A percentile compares a stretch with the other conserved stretches of the same genome.
These are phyloP conservation scores for Enteromius viviparus DNA, from an alignment of 2,797 vertebrate genomes.

Conservation along the genomic window DNA sequence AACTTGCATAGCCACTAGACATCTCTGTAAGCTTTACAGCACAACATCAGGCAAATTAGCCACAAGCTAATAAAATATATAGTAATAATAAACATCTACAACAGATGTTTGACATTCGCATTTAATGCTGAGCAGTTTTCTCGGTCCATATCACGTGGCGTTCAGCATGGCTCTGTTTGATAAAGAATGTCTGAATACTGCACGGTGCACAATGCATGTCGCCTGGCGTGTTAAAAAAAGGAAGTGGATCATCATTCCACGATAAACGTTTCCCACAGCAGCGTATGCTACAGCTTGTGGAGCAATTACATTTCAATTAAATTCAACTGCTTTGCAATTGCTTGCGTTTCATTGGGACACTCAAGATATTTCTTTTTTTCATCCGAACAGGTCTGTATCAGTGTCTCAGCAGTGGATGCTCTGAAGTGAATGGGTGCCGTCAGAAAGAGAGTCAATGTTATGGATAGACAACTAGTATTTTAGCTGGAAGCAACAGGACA, in stretches of 20 bases:
- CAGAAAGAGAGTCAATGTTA: neutral
- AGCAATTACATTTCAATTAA: no score
- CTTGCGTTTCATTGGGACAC: no score
- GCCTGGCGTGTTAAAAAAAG: neutral
- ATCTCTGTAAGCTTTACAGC: neutral
- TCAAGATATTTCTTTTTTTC: no score
- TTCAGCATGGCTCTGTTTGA: neutral
- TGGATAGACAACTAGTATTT: neutral
- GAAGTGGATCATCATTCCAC: neutral
- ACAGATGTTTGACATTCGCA: neutral
- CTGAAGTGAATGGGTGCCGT: neutral
- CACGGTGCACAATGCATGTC: no score
- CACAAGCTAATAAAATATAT: neutral
- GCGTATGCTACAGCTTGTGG: no score
- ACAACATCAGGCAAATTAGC: slow-evolving; percentile 2
- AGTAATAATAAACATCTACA: slow-evolving; percentile 6
- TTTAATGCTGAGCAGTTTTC: neutral
- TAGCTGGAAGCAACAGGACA: neutral
- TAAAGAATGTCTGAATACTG: neutral
- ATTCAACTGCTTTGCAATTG: no score
- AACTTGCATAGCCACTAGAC: slow-evolving; percentile 20
- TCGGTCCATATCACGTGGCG: neutral
- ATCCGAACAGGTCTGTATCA: neutral
- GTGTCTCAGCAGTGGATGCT: neutral
- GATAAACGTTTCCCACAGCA: neutral